Base-by-base conservation (phyloP, 1,140 invertebrate genomes). In the Microplitis mediator region DNA sequence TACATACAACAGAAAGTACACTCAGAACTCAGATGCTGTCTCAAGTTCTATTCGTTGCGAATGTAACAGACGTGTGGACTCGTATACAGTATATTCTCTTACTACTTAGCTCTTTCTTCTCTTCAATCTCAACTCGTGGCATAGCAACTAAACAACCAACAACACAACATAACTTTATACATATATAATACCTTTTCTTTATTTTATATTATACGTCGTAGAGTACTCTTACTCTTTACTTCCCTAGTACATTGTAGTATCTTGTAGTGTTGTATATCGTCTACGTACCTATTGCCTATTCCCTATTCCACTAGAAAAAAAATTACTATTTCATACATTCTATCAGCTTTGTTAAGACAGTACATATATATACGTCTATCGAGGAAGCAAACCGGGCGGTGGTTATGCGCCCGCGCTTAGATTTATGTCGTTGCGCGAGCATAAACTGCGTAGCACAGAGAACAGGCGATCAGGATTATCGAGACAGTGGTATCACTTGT, bases 401-500 rank as follows among this genome's bases (percentile, higher is more conserved):
- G 74, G 69, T 79, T 80, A 74, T 77, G 72, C 72, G 69, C 63
- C 72, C 71, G 62, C 67, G 50, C 51, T 74, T 66, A 78, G 80
- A 81, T 81, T 81, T 81, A 81, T 81, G 72, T 73, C 74, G 64
- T 76, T 75, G 70, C 75, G 61, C 70, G 79, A 75, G 71, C 77
- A 79, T 80, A 79, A 84, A 82, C 74, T 77, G 77, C 79, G 75
- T 81, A 76, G 75, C 75, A 71, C 68, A 69, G 66, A 73, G 74
- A 79, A 76, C 74, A 75, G 65, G 72, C 60, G 61, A 69, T 58
- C 67, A 62, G 68, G 63, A 35, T 52, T 14, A 72, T n/a, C 61
- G 50, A 16, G 16, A 67, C 58, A 73, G 58, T 16, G 36, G 36
- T 39, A 39, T 39, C 36, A 52, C 23, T 23, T 23, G 23, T 23